These are phyloP conservation scores for Chelonus formosanus DNA, from an alignment of 2,888 invertebrate genomes.

Conservation along the genomic window DNA sequence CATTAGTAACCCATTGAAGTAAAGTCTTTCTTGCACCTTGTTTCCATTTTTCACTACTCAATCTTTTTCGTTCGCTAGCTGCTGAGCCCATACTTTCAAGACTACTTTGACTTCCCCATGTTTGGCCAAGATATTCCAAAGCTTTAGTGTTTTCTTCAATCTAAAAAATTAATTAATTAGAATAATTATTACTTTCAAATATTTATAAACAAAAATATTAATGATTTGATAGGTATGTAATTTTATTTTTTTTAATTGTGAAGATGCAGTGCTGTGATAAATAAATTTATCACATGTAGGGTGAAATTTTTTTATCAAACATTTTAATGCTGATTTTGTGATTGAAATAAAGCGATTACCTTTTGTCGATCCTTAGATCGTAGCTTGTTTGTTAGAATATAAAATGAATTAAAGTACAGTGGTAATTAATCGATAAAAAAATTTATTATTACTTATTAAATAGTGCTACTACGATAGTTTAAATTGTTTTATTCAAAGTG, in stretches of 20 bases:
- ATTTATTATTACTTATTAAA: constrained; percentile 30
- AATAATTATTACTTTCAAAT: too few relatives aligned
- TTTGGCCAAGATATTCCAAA: constrained; percentile 84
- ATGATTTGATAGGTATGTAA: too few relatives aligned
- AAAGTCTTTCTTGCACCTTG: constrained; percentile 91
- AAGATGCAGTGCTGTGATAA: too few relatives aligned
- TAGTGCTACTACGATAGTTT: constrained; percentile 11
- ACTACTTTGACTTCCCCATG: constrained; percentile 83
- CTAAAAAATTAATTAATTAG: constrained; percentile 65
- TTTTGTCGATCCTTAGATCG: constrained; percentile 63
- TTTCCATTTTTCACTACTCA: constrained; percentile 78
- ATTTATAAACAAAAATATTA: too few relatives aligned
- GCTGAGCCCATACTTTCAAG: constrained; percentile 82
- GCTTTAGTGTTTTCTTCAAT: constrained; percentile 95
- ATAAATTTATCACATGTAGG: too few relatives aligned
- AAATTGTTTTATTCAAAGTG: constrained; percentile 13
- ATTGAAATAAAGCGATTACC: constrained; percentile 56
- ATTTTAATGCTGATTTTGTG: constrained; percentile 1
- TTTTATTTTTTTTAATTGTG: too few relatives aligned
- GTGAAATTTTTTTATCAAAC: too few relatives aligned
- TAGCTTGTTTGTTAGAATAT: constrained; percentile 64
- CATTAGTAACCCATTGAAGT: constrained; percentile 93
- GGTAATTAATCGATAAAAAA: constrained; percentile 13
- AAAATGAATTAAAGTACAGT: constrained; percentile 49
- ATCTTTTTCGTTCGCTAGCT: constrained; percentile 65